Base-by-base conservation (phyloP, 2,888 invertebrate genomes). In the Catocala nupta region DNA sequence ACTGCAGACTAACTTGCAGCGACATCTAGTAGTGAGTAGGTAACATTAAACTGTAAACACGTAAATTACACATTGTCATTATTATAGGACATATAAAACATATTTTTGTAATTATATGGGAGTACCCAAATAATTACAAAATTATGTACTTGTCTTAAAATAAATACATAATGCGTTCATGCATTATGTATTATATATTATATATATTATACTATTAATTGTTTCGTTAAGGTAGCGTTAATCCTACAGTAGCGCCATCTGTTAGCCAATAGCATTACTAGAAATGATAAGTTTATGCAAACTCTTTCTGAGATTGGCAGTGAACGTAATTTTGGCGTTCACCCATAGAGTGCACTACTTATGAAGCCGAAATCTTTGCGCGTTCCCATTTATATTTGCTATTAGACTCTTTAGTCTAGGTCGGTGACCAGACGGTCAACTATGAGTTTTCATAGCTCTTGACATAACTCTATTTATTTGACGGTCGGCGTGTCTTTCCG, bases 211-310 rank as follows among this genome's bases (percentile, higher is more conserved):
- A 3, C 25, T 25, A 25, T 25, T 25, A n/a, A 25, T 25, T 25
- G 25, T 25, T 25, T 25, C 25, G 4, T 25, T 25, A 25, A 33
- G 7, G 52, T 36, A 36, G 8, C 36, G 0, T 33, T 48, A 49
- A 42, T 39, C 45, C 0, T 25, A 13, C 0, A 13, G 1, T 61
- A 56, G 70, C 78, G 87, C 70, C 85, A 86, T 81, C 85, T 87
- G 56, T 62, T 64, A 75, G 55, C 43, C 63, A 80, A 71, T 87
- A 86, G 84, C 55, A 0, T 52, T 67, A 84, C 75, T 69, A 58
- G 39, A 55, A 55, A 57, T 58, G 1, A 45, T 25, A 11, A 58
- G 47, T 51, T 65, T 63, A 13, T 0, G 12, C 12, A 33, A 55
- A 5, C n/a, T 5, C 13, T 5, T 4, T 0, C 25, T 10, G 9